These are phyloP conservation scores for Phenganax stokvisi DNA, from an alignment of 92 coral and sea anemone species.

Conservation along the genomic window DNA sequence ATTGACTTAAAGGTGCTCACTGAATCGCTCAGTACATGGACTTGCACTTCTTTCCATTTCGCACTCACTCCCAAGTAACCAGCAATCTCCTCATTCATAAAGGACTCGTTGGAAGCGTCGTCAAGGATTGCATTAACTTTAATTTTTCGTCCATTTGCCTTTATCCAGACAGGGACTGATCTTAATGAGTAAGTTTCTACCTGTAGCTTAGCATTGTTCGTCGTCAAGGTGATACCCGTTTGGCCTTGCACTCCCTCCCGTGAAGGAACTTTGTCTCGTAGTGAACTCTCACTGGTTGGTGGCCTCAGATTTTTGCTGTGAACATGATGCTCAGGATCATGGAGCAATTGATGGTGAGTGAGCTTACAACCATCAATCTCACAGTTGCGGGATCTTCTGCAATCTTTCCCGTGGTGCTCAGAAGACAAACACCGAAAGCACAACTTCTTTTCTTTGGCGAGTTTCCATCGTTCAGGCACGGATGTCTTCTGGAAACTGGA, in stretches of 20 bases:
- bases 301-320: conserved; percentile 7
- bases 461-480: conserved; percentile 22
- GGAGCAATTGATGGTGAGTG: conserved; percentile 38
- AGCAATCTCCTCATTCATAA: conserved; percentile 10
- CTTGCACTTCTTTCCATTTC: neutral
- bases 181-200: neutral
- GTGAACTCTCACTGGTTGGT: neutral
- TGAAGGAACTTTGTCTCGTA: neutral
- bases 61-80: neutral
- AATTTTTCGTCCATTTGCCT: neutral
- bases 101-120: conserved; percentile 14
- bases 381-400: conserved; percentile 29
- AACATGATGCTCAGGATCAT: conserved; percentile 16
- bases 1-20: conserved; percentile 1
- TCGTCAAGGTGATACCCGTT: conserved; percentile 1
- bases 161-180: conserved; percentile 14
- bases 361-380: conserved; percentile 41
- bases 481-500: neutral
- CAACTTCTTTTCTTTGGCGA: conserved; percentile 53
- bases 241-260: conserved; percentile 28
- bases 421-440: conserved; percentile 51
- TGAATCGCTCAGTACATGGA: neutral
- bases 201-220: neutral
- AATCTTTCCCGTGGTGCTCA: conserved; percentile 51
- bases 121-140: neutral